Conservation (phyloP, 1,140 invertebrate species). For the Galleria mellonella region DNA sequence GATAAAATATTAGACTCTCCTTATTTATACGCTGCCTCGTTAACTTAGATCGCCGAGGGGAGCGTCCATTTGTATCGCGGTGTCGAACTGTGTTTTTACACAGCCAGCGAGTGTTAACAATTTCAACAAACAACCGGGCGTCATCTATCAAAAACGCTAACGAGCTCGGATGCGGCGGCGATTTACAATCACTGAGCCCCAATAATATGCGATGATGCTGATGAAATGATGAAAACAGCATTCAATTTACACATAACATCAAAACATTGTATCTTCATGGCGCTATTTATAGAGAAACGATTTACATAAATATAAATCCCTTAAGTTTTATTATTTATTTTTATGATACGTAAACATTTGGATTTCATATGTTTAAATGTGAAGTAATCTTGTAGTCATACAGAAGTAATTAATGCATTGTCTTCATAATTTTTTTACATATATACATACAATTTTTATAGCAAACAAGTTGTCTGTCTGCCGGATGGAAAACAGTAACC, state of each 20-base stretch:
- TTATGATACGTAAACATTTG: too few species aligned
- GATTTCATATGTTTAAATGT: too few species aligned
- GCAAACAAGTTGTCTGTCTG: too few species aligned
- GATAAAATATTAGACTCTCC: constrained; percentile 36
- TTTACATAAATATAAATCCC: too few species aligned
- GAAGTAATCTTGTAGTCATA: too few species aligned
- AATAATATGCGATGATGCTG: constrained; percentile 58
- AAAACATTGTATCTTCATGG: constrained; percentile 30
- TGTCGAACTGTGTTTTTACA: constrained; percentile 68
- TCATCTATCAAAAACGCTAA: constrained; percentile 74
- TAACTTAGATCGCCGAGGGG: constrained; percentile 67
- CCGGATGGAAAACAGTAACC: too few species aligned
- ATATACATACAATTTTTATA: too few species aligned
- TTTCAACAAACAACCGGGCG: constrained; percentile 64
- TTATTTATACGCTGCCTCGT: constrained; percentile 70
- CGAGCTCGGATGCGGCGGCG: constrained; percentile 60
- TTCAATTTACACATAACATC: constrained; percentile 43
- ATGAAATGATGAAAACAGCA: constrained; percentile 46
- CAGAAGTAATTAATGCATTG: too few species aligned
- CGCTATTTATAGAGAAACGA: constrained; percentile 1
- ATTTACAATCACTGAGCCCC: constrained; percentile 61
- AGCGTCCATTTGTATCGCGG: constrained; percentile 61
- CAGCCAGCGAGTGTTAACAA: constrained; percentile 56
- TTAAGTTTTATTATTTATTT: too few species aligned
- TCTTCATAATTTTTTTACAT: too few species aligned